Conservation (phyloP, 2,797 vertebrate genomes). For the Argentina silus region DNA sequence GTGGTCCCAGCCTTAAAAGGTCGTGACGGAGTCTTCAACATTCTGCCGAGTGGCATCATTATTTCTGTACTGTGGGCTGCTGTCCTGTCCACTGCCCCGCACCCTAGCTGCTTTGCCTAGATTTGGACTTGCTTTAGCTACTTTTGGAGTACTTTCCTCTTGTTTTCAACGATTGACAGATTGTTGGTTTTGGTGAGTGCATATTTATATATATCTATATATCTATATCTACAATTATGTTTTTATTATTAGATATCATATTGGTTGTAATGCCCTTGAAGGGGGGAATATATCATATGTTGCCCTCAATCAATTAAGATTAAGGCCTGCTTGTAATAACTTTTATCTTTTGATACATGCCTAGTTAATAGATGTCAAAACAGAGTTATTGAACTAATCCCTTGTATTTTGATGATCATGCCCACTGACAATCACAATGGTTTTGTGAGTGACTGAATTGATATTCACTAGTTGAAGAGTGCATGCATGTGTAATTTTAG, state of each 20-base stretch:
- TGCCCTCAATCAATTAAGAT: no score
- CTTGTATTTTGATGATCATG: background rate
- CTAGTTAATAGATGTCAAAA: background rate
- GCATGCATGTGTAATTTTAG: background rate
- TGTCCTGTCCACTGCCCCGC: slow-evolving; percentile 80
- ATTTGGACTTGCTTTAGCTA: slow-evolving; percentile 66
- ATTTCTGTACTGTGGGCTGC: slow-evolving; percentile 91
- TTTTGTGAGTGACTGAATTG: background rate
- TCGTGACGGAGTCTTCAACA: slow-evolving; percentile 84
- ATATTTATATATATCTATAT: background rate
- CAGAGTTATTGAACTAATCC: background rate
- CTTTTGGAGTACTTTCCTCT: slow-evolving; percentile 71
- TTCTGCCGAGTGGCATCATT: slow-evolving; percentile 95
- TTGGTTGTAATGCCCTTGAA: background rate
- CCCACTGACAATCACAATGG: background rate
- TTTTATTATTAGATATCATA: background rate
- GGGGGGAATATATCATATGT: no score
- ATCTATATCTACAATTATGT: no score
- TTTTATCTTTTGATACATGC: no score
- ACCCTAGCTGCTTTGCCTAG: slow-evolving; percentile 75
- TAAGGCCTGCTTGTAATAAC: no score
- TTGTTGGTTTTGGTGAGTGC: slow-evolving; percentile 81
- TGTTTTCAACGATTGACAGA: slow-evolving; percentile 34
- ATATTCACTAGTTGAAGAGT: background rate
- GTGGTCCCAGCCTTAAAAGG: slow-evolving; percentile 94